Evolutionary conservation across 2,113 vertebrate species (phyloP).

Genomic region (Hyaena hyaena): DNA sequence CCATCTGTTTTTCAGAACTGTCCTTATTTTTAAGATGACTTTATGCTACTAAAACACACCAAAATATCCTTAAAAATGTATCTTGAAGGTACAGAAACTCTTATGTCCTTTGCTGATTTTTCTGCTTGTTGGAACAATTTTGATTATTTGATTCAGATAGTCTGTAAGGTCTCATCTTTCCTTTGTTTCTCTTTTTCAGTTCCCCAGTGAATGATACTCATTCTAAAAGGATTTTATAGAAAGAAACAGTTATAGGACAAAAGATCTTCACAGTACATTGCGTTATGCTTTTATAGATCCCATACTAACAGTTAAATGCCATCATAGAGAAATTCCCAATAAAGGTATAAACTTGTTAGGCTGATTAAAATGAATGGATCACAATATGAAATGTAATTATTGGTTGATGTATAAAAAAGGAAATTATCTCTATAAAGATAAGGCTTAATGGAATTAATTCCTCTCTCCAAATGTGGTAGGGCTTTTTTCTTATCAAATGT

Average conservation of each 20-base stretch:
- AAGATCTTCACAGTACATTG: neutral
- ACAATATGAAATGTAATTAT: constrained; percentile 24
- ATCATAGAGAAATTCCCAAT: constrained; percentile 22
- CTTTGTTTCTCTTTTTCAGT: neutral
- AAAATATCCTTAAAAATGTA: neutral
- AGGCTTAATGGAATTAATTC: neutral
- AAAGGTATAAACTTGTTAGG: constrained; percentile 21
- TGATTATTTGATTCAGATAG: neutral
- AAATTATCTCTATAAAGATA: neutral
- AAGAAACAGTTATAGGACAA: neutral
- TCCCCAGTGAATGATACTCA: neutral
- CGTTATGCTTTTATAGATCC: neutral
- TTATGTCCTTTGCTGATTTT: neutral
- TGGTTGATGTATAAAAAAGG: neutral
- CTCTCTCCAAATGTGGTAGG: neutral
- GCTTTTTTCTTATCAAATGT: neutral
- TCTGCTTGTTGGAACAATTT: neutral
- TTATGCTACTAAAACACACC: neutral
- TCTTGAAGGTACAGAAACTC: neutral
- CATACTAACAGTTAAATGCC: neutral
- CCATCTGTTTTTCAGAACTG: neutral
- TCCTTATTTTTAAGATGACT: neutral
- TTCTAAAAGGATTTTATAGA: neutral
- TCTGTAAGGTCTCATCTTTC: neutral
- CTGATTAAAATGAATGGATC: constrained; percentile 55